Conservation (phyloP, 2,797 vertebrate species). For the Macrochelys suwanniensis region DNA sequence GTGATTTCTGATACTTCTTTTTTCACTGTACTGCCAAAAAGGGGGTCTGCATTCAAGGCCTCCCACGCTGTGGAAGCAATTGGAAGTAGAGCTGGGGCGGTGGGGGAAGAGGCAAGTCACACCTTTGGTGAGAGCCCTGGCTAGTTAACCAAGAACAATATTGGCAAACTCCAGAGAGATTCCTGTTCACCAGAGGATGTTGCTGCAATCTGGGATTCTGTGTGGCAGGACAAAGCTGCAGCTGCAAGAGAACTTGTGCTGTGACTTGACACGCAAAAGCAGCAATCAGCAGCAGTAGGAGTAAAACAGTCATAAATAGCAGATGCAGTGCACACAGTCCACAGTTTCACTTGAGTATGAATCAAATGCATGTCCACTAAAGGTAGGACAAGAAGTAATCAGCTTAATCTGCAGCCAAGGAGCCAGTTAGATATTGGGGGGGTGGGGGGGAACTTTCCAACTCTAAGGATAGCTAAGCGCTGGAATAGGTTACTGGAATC, state of each 20-base stretch:
- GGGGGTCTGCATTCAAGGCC: background rate
- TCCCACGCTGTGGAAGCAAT: background rate
- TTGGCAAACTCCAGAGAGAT: background rate
- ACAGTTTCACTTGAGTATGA: background rate
- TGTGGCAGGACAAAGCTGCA: background rate
- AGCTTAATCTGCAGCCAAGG: background rate
- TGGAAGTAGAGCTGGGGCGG: background rate
- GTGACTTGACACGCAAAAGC: conserved; percentile 27
- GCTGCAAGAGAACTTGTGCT: conserved; percentile 11
- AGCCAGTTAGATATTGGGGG: background rate
- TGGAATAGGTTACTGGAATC: background rate
- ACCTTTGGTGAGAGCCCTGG: background rate
- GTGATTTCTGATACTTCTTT: background rate
- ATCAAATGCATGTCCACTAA: background rate
- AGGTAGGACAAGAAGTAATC: background rate
- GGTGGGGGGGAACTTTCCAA: background rate
- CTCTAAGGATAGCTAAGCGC: background rate
- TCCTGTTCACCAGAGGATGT: background rate
- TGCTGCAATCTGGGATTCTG: conserved; percentile 19
- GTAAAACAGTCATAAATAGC: conserved; percentile 19
- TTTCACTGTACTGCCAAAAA: fast-evolving
- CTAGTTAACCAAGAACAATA: conserved; percentile 35
- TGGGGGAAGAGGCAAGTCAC: background rate
- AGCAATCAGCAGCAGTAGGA: conserved; percentile 42
- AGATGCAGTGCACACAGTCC: conserved; percentile 30